Base-by-base conservation (phyloP, 2,797 vertebrate genomes). In the Amniataba percoides region DNA sequence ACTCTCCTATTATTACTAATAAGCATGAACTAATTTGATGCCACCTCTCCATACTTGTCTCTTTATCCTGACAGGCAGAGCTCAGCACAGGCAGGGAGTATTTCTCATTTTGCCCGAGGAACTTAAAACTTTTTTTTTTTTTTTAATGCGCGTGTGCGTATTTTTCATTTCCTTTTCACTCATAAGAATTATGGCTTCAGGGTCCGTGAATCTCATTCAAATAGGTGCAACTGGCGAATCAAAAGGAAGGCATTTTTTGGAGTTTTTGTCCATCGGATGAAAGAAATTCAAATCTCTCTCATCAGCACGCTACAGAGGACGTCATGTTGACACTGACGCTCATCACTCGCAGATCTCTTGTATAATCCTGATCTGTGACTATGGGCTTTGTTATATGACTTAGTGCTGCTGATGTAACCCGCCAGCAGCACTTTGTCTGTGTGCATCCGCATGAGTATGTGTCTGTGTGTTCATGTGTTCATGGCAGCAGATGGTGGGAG, bases 401-500 rank as follows among this genome's bases (percentile, higher is more conserved):
- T 88, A 76, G 84, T 84, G 84, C 72, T 61, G 86, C 86, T 91
- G 85, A 88, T 89, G 89, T 87, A 90, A 89, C 80, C 68, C 46
- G 68, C 83, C 84, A 75, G 76, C 85, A 81, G 80, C 80, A 74
- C 84, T 87, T 73, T 88, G 87, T 84, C 58, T 73, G 81, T 67
- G 80, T 78, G 81, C 58, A 49, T 78, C 27, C 23, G 42, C 64
- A n/a, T 70, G 60, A 55, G 64, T 70, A 5, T 81, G 63, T 64
- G 70, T 51, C 49, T 80, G 74, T 87, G 87, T 78, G 85, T 69
- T n/a, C 45, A 42, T 79, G 69, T 80, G 74, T 64, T 77, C 74
- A 55, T 62, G 81, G 80, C 70, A 87, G 90, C 93, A 94, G 93
- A 94, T 93, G 90, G 92, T 86, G 82, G 82, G 57, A 82, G 88